A percentile compares a stretch with the other conserved stretches of the same genome.
These are phyloP conservation scores for Cryptocephalus primarius DNA, from an alignment of 2,888 invertebrate genomes.

Conservation along the genomic window DNA sequence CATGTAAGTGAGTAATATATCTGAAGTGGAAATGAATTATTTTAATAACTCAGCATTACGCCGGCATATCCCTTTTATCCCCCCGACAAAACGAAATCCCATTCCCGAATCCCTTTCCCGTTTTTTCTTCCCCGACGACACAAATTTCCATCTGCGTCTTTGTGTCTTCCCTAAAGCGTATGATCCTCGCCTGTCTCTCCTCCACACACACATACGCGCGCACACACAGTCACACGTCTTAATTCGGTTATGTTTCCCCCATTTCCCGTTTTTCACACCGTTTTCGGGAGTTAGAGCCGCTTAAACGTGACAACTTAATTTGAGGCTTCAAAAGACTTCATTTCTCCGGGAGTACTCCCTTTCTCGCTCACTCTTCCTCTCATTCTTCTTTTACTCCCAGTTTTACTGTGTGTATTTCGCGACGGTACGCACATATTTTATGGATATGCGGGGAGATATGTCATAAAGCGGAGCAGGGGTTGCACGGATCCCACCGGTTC, in stretches of 20 bases:
- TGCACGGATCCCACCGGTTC: too few species aligned
- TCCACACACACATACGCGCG: not conserved
- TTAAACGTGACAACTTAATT: conserved; percentile 13
- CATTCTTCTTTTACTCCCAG: not conserved
- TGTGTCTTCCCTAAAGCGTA: too few species aligned
- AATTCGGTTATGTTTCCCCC: conserved; percentile 9
- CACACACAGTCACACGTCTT: conserved; percentile 6
- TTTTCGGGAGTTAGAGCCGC: conserved; percentile 10
- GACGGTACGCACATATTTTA: not conserved
- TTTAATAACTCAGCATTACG: too few species aligned
- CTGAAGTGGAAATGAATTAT: too few species aligned
- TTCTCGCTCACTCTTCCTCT: not conserved
- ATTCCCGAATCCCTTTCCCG: too few species aligned
- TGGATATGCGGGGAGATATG: not conserved
- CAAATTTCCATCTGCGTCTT: too few species aligned
- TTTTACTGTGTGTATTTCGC: not conserved
- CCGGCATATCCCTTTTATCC: too few species aligned
- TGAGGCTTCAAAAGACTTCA: conserved; percentile 9
- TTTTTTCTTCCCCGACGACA: too few species aligned
- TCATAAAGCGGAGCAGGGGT: too few species aligned
- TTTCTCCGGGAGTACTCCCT: conserved; percentile 4
- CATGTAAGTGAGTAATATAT: too few species aligned
- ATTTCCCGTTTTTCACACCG: conserved; percentile 10
- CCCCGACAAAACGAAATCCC: too few species aligned
- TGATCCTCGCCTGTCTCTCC: conserved; percentile 4